A percentile compares a stretch with the other conserved stretches of the same genome.
Evolutionary conservation across 2,797 vertebrate species (phyloP).

Genomic region (Pristis pectinata): DNA sequence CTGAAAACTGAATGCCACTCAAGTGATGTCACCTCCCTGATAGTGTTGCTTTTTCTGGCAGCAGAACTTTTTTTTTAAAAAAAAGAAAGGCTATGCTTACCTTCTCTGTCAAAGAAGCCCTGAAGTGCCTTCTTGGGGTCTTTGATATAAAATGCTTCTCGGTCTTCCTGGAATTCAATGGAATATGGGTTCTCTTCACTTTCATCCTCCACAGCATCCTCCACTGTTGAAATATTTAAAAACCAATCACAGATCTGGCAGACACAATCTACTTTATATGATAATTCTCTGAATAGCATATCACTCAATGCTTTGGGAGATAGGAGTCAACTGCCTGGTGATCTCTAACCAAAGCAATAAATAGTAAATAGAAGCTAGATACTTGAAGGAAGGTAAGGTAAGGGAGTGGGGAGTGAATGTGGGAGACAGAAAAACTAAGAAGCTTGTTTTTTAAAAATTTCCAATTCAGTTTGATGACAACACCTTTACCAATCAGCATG

Average conservation of each 20-base stretch:
- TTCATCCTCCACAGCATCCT: constrained; percentile 86
- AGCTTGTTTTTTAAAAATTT: neutral
- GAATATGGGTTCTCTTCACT: constrained; percentile 94
- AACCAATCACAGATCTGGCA: constrained; percentile 17
- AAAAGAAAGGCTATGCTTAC: constrained; percentile 50
- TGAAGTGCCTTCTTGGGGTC: constrained; percentile 94
- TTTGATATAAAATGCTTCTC: constrained; percentile 90
- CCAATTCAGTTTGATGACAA: neutral
- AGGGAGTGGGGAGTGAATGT: neutral
- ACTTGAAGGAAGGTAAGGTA: too few relatives aligned
- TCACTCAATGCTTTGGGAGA: constrained; percentile 20
- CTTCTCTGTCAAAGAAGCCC: constrained; percentile 96
- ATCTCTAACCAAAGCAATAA: neutral
- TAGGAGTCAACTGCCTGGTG: neutral
- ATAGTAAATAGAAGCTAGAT: constrained; percentile 8
- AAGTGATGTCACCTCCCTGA: neutral
- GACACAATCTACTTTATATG: constrained; percentile 24
- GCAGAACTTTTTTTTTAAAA: neutral
- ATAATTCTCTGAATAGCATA: constrained; percentile 15
- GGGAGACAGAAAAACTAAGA: neutral
- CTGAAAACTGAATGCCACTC: neutral
- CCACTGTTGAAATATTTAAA: constrained; percentile 56
- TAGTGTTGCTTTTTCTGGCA: neutral
- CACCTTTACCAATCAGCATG: neutral
- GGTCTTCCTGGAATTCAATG: constrained; percentile 86